Conservation (phyloP, 2,113 vertebrate genomes). For the Phalacrocorax aristotelis region DNA sequence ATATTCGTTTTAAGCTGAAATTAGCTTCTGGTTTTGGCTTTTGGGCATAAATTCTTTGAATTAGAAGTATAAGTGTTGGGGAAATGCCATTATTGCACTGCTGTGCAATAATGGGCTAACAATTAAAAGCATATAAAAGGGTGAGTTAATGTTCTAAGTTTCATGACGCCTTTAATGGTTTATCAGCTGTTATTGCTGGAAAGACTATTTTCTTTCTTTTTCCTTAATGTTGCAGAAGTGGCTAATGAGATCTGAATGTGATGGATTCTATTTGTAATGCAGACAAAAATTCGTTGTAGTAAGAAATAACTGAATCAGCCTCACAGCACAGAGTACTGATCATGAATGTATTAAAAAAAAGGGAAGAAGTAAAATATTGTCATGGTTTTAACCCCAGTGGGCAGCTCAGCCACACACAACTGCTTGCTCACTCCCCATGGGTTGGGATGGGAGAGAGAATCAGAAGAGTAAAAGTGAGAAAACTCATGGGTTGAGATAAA, state of each 20-base stretch:
- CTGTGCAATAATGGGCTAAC: neutral
- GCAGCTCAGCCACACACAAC: no score
- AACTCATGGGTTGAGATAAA: no score
- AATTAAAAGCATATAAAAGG: neutral
- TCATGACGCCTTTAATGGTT: neutral
- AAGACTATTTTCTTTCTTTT: neutral
- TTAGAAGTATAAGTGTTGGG: neutral
- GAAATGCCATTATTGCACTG: neutral
- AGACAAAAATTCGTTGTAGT: neutral
- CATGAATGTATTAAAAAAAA: neutral
- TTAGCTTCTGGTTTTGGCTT: neutral
- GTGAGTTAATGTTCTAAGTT: neutral
- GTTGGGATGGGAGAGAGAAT: no score
- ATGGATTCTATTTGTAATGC: neutral
- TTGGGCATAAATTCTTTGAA: neutral
- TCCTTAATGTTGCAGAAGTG: neutral
- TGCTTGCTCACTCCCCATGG: no score
- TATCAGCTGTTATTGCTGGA: neutral
- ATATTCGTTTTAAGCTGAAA: neutral
- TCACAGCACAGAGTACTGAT: neutral
- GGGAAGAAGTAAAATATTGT: neutral
- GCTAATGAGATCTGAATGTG: neutral
- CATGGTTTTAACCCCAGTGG: no score
- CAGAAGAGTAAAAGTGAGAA: no score
- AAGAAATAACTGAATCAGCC: neutral